Conservation (phyloP, 2,888 invertebrate species). For the Tolmerus cingulatus region DNA sequence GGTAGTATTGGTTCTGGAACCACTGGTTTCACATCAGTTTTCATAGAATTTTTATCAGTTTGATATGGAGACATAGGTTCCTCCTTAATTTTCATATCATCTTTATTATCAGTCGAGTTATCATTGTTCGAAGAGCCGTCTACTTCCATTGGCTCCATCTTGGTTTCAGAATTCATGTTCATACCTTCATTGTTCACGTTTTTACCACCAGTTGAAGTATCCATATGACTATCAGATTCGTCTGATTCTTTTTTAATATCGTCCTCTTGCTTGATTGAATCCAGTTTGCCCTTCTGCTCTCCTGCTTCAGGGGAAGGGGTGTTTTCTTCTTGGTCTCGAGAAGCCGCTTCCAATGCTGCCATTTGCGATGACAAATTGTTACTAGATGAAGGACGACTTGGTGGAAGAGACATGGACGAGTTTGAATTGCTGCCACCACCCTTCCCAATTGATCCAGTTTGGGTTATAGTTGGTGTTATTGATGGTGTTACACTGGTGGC, state of each 20-base stretch:
- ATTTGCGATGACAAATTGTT: conserved; percentile 73
- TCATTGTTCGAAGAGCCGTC: conserved; percentile 56
- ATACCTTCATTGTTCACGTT: conserved; percentile 73
- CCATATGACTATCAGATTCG: conserved; percentile 62
- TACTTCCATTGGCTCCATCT: conserved; percentile 62
- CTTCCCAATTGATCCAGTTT: conserved; percentile 53
- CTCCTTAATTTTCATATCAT: conserved; percentile 66
- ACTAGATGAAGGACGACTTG: conserved; percentile 62
- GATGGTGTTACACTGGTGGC: conserved; percentile 54
- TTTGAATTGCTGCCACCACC: conserved; percentile 51
- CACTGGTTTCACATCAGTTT: conserved; percentile 70
- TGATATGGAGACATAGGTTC: conserved; percentile 69
- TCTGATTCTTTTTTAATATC: conserved; percentile 76
- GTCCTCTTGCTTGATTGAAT: conserved; percentile 72
- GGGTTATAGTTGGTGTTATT: conserved; percentile 51
- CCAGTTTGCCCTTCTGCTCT: conserved; percentile 70
- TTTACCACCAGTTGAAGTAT: conserved; percentile 65
- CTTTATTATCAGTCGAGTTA: conserved; percentile 64
- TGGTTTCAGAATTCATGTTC: conserved; percentile 67
- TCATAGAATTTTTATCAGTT: conserved; percentile 61
- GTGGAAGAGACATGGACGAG: conserved; percentile 51
- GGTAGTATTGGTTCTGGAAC: conserved; percentile 67
- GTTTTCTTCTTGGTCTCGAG: conserved; percentile 72
- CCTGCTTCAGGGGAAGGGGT: conserved; percentile 67
- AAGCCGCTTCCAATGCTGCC: conserved; percentile 76